Base-by-base conservation (phyloP, 2,888 invertebrate genomes). In the Microctonus hyperodae region DNA sequence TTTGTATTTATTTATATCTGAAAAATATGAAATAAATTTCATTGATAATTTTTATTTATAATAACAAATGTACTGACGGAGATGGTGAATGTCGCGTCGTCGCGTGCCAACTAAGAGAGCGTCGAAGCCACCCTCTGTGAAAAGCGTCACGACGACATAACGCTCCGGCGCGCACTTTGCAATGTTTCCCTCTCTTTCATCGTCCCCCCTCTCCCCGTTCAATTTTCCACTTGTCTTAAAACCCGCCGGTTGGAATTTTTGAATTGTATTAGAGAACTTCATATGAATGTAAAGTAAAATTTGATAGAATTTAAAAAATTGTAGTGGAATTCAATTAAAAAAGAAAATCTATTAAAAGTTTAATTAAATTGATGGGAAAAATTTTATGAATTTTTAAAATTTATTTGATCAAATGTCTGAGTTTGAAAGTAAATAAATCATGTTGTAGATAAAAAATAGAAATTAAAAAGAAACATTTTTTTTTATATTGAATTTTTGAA, bases 101-200 rank as follows among this genome's bases (percentile, higher is more conserved):
- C 57, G 64, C 64, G 33, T 59, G 67, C 67, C 62, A 57, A 55
- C 65, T 66, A 50, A 66, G 50, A 66, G 44, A 44, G 66, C 66
- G 22, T 66, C 61, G 35, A 55, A 65, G 60, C 44, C 55, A 55
- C 44, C 61, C 63, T 56, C 61, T 25, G 59, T 60, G 50, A 35
- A 51, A 44, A 44, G 16, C 62, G 53, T 62, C 62, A 53, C 23
- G 53, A 53, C 53, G 37, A 48, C 37, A 37, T 62, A 62, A 25
- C 62, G 35, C 53, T 35, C 53, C 53, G 53, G 62, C 62, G 62
- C 62, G 53, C 56, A 10, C 31, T 13, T 33, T 55, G n/a, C 23
- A 25, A n/a, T 16, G 25, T 62, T 40, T 53, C 62, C 35, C 62
- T n/a, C n/a, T n/a, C n/a, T 44, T 13, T 33, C 55, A n/a, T 51